Conservation (phyloP, 2,888 invertebrate genomes). For the Cyclophora punctaria region DNA sequence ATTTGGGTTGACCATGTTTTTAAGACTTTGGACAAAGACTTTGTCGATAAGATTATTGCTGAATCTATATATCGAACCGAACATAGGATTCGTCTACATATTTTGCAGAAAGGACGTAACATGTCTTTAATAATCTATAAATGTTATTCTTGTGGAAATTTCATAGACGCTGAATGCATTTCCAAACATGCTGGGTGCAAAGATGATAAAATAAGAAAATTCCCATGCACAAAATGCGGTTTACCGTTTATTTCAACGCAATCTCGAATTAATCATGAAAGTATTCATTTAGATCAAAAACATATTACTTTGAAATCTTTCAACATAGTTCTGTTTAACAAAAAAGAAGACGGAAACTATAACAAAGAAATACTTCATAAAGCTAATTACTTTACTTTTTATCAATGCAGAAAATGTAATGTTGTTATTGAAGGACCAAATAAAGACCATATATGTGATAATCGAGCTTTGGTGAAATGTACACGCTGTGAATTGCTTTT, state of each 20-base stretch:
- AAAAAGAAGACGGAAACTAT: slow-evolving; percentile 27
- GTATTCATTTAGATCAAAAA: slow-evolving; percentile 28
- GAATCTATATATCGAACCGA: slow-evolving; percentile 47
- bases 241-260: slow-evolving; percentile 32
- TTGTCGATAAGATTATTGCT: slow-evolving; percentile 26
- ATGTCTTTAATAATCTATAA: slow-evolving; percentile 33
- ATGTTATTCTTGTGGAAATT: slow-evolving; percentile 43
- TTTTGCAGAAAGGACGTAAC: slow-evolving; percentile 37
- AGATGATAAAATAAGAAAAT: slow-evolving; percentile 30
- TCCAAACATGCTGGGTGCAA: slow-evolving; percentile 33
- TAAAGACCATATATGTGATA: slow-evolving; percentile 33
- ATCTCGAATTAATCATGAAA: slow-evolving; percentile 34
- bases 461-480: slow-evolving; percentile 33
- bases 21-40: slow-evolving; percentile 24
- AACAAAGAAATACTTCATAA: slow-evolving; percentile 28
- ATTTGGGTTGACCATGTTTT: slow-evolving; percentile 49
- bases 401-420: slow-evolving; percentile 50
- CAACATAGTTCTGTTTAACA: slow-evolving; percentile 44
- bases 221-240: slow-evolving; percentile 41
- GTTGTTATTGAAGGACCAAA: slow-evolving; percentile 34
- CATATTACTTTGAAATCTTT: slow-evolving; percentile 26
- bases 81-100: slow-evolving; percentile 44
- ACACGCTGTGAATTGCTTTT: slow-evolving; percentile 39
- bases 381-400: slow-evolving; percentile 33
- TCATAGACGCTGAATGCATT: slow-evolving; percentile 32